Evolutionary conservation across 1,140 invertebrate genomes (phyloP), one percentile per base, ranked within the genome.

Genomic region (Drosophila tristis): DNA sequence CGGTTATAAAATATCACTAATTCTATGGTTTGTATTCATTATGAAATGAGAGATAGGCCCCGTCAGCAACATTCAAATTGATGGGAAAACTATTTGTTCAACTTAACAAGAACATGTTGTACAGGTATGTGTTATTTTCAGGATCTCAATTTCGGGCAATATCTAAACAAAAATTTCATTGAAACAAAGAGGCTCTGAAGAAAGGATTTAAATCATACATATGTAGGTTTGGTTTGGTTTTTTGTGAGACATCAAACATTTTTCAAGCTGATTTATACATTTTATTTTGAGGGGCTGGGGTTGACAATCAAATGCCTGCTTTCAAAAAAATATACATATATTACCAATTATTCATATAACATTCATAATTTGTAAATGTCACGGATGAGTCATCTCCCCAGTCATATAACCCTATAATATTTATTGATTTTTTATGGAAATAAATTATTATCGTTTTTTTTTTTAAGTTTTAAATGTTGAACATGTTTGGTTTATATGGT

Each of bases 301-400:
- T 70, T 20, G 49, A 70, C 64, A 65, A 70, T 20, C 64, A 57
- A 70, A 44, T 70, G 35, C 35, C 13, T 49, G 44, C 43, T 67
- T 70, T 70, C 58, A 70, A 68, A 70, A n/a, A n/a, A n/a, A n/a
- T n/a, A 56, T 70, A 70, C 49, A 63, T 54, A 63, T 54, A 57
- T 68, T 70, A 68, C 51, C 66, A 70, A 68, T 70, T 70, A 70
- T 48, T 70, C 66, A 70, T 70, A 70, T 70, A 65, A 58, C 57
- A 58, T 68, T 48, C 48, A 48, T 57, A 48, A 45, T 68, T 67
- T 68, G 64, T 70, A 62, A 59, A 39, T 50, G 35, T 39, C 35
- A 39, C 35, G 35, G 35, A 56, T 50, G 44, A 60, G 68, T 63
- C 49, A 70, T 43, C 43, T 25, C 56, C 8, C 42, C 31, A 55